Conservation (phyloP, 2,797 vertebrate species). For the Neomorphus geoffroyi region DNA sequence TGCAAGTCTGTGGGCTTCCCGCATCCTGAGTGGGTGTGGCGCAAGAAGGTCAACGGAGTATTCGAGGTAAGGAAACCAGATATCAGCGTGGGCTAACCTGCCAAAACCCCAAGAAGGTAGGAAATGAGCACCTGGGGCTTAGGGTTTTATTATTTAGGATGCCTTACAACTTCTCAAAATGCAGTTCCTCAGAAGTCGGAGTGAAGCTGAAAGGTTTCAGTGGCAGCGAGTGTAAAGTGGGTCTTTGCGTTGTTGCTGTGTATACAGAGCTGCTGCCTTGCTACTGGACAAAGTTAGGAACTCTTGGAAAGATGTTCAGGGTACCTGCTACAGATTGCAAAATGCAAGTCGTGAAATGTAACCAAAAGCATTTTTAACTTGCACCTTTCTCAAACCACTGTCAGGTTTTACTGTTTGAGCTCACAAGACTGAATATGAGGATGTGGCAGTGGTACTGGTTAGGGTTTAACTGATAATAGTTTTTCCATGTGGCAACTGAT, state of each 20-base stretch:
- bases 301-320: neutral
- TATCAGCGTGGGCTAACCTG: fast-evolving
- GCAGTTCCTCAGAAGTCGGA: neutral
- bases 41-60: slow-evolving; percentile 83
- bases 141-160: neutral
- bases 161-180: no score
- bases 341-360: neutral
- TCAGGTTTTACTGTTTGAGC: neutral
- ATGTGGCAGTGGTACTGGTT: neutral
- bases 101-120: neutral
- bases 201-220: neutral
- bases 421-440: neutral
- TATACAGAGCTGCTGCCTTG: neutral
- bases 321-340: neutral
- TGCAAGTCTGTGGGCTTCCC: slow-evolving; percentile 98
- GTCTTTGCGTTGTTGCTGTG: fast-evolving
- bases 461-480: neutral
- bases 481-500: neutral
- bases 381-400: neutral
- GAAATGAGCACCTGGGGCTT: fast-evolving
- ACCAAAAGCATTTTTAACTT: neutral
- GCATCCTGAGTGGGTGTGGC: slow-evolving; percentile 92
- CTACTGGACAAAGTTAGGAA: neutral
- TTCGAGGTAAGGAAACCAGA: slow-evolving; percentile 75
- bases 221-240: neutral